Evolutionary conservation across 2,113 vertebrate species (phyloP), one percentile per base, ranked within the genome.

Genomic region (Okapia johnstoni): DNA sequence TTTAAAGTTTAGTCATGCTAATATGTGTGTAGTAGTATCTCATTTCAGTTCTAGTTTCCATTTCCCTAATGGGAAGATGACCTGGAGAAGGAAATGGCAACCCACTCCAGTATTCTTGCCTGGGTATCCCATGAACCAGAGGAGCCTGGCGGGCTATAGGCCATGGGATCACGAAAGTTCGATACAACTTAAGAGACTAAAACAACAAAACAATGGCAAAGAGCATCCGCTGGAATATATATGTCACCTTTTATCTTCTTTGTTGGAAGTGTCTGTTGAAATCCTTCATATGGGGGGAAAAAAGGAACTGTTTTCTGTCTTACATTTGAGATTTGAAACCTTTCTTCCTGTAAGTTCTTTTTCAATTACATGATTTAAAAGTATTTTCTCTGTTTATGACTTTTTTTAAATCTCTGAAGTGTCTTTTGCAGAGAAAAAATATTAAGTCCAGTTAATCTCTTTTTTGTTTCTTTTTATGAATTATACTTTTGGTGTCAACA

Each of bases 1-100:
- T 90, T 85, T 95, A 43, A 52, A 76, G 33, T 76, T 89, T 26
- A 61, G 54, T 26, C 14, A 61, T 85, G 43, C 28, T 60, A 43
- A 52, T 88, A 28, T 63, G 14, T 79, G 17, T 63, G 15, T 63
- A 43, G 43, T 54, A 25, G 19, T 63, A 80, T 43, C 14, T 87
- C 26, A 77, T 79, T 66, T 23, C n/a, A 25, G 4, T 88, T 88
- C 15, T n/a, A 33, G 50, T 81, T 66, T 80, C 9, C 6, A 43
- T 46, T 80, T 93, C 13, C 61, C 28, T 63, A 43, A 80, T 55
- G 13, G 12, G 40, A 76, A 43, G 11, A 43, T 76, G 36, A 25
- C 23, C 70, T 76, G 70, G 11, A 76, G 70, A 76, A 1, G 23
- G 40, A 76, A 76, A 76, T 76, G 40, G 21, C 36, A 43, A 26